Percentiles rank a stretch among this genome's conserved stretches.
Conservation (phyloP, 2,113 vertebrate species). For the Callorhinus ursinus region DNA sequence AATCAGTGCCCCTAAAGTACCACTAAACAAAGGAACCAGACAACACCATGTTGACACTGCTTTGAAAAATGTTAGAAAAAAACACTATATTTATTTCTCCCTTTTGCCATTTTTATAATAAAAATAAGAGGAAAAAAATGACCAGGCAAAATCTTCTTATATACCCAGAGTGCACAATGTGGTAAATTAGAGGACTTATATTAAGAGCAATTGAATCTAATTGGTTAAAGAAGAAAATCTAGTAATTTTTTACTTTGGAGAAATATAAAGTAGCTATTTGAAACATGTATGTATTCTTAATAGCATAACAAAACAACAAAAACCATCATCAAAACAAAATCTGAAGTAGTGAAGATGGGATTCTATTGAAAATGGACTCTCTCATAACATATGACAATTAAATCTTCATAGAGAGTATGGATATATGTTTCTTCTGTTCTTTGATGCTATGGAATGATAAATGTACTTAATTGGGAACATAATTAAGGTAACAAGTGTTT, state of each 20-base stretch:
- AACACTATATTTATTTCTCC: conserved; percentile 32
- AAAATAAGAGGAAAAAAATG: background rate
- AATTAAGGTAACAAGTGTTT: conserved; percentile 65
- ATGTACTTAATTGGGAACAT: conserved; percentile 47
- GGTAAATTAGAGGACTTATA: background rate
- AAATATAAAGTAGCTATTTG: background rate
- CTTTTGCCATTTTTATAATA: background rate
- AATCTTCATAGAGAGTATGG: background rate
- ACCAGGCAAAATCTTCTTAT: background rate
- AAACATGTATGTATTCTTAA: background rate
- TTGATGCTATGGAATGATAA: background rate
- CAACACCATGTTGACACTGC: conserved; percentile 31
- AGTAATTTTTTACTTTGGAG: conserved; percentile 41
- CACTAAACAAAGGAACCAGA: conserved; percentile 70
- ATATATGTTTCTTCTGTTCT: conserved; percentile 5
- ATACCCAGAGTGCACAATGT: background rate
- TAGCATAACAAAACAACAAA: background rate
- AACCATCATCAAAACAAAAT: background rate
- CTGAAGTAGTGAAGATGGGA: background rate
- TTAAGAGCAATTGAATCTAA: background rate
- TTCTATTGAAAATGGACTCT: conserved; percentile 10
- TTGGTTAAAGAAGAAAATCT: conserved; percentile 19
- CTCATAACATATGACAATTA: conserved; percentile 9
- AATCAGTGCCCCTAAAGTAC: conserved; percentile 51
- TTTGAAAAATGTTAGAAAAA: conserved; percentile 51